phyloP scores from a whole-genome alignment of 1,140 invertebrate genomes.

The Ceratosolen fusciceps region DNA sequence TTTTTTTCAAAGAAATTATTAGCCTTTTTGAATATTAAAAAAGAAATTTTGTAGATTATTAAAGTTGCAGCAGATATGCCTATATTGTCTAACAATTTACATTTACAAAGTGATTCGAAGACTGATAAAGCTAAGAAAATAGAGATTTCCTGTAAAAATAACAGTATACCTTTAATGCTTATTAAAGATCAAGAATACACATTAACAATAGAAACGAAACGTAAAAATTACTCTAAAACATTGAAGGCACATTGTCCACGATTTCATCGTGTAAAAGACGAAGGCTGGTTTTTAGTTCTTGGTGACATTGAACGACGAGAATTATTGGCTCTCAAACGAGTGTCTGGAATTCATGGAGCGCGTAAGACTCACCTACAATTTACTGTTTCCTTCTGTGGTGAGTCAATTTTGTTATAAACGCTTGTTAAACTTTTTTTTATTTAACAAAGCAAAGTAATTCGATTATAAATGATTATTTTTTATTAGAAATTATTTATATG shows the following conservation, averaged over 20 bases:
- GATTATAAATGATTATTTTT: too few species aligned
- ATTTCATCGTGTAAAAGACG: constrained; percentile 94
- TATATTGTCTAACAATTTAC: constrained; percentile 73
- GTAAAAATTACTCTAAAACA: constrained; percentile 67
- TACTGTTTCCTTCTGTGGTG: constrained; percentile 76
- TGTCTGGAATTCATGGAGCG: constrained; percentile 63
- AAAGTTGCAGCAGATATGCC: constrained; percentile 78
- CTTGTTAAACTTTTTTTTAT: too few species aligned
- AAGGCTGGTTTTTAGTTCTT: constrained; percentile 94
- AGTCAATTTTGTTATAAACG: constrained; percentile 37
- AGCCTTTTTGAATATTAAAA: not conserved
- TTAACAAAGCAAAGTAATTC: too few species aligned
- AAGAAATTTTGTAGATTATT: constrained; percentile 61
- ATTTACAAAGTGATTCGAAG: constrained; percentile 72
- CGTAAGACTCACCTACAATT: constrained; percentile 75
- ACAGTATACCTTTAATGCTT: constrained; percentile 74
- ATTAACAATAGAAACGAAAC: constrained; percentile 74
- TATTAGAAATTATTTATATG: too few species aligned
- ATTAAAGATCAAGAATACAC: constrained; percentile 82
- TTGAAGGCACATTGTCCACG: constrained; percentile 82
- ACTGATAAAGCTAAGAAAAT: constrained; percentile 70
- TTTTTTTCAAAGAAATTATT: too few species aligned
- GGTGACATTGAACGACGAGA: constrained; percentile 81
- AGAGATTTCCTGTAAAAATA: constrained; percentile 60
- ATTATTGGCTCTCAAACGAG: constrained; percentile 89